Conservation (phyloP, 2,797 vertebrate genomes). For the Thaleichthys pacificus region DNA sequence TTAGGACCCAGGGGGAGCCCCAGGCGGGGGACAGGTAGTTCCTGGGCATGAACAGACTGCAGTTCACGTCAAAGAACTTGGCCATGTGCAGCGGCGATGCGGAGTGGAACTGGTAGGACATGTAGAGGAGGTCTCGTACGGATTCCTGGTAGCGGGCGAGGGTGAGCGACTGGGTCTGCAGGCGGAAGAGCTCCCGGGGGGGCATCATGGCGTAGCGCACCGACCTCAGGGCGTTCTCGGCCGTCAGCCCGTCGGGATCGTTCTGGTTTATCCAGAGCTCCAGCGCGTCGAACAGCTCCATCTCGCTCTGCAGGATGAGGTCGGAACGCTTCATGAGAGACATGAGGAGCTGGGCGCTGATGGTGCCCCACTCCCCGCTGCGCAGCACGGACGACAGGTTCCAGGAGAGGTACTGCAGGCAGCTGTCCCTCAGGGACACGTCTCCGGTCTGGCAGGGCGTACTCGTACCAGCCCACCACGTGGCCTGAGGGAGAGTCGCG, state of each 20-base stretch:
- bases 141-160: slow-evolving; percentile 80
- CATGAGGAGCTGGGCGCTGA: slow-evolving; percentile 83
- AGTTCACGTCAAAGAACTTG: slow-evolving; percentile 93
- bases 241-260: slow-evolving; percentile 75
- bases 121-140: slow-evolving; percentile 87
- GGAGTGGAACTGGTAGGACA: slow-evolving; percentile 96
- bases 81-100: slow-evolving; percentile 88
- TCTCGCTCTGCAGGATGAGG: slow-evolving; percentile 87
- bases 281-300: slow-evolving; percentile 86
- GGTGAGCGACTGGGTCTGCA: slow-evolving; percentile 83
- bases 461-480: slow-evolving; percentile 93
- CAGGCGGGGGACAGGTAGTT: slow-evolving; percentile 89
- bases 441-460: slow-evolving; percentile 79
- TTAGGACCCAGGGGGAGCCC: slow-evolving; percentile 89
- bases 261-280: slow-evolving; percentile 84
- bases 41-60: slow-evolving; percentile 91
- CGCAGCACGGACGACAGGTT: slow-evolving; percentile 86
- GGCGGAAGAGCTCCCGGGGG: slow-evolving; percentile 85
- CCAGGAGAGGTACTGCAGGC: slow-evolving; percentile 91
- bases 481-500: slow-evolving; percentile 82
- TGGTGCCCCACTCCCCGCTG: slow-evolving; percentile 80
- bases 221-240: slow-evolving; percentile 79
- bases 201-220: slow-evolving; percentile 94
- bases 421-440: slow-evolving; percentile 79
- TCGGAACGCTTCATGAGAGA: slow-evolving; percentile 88